phyloP scores from a whole-genome alignment of 2,888 invertebrate genomes.

The Aleiodes testaceus region DNA sequence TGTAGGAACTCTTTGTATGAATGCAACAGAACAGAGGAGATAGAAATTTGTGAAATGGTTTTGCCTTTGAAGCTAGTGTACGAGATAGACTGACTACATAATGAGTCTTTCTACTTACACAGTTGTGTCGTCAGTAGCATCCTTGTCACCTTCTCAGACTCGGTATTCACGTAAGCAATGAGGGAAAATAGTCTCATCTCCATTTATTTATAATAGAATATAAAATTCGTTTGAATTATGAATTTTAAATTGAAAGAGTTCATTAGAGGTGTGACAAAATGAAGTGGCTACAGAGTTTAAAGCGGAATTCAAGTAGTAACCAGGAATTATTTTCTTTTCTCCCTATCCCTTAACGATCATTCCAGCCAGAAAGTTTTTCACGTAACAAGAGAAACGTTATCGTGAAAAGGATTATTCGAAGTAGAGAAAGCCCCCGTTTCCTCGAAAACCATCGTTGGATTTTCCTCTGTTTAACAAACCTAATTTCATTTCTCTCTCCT shows the following conservation, averaged over 20 bases:
- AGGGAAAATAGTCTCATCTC: neutral
- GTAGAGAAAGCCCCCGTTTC: neutral
- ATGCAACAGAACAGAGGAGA: conserved; percentile 16
- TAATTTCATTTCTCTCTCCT: conserved; percentile 35
- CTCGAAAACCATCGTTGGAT: conserved; percentile 26
- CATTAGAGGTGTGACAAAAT: conserved; percentile 15
- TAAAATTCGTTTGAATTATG: neutral
- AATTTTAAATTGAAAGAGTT: conserved; percentile 11
- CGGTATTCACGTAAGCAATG: neutral
- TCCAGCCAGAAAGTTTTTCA: conserved; percentile 38
- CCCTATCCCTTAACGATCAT: conserved; percentile 28
- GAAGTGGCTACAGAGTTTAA: conserved; percentile 10
- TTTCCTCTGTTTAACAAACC: conserved; percentile 40
- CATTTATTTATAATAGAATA: neutral
- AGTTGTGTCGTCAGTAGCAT: conserved; percentile 13
- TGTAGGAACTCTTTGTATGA: neutral
- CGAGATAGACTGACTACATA: conserved; percentile 57
- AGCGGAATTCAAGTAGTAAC: conserved; percentile 15
- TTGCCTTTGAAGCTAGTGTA: conserved; percentile 55
- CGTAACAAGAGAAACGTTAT: conserved; percentile 31
- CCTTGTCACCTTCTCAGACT: conserved; percentile 1
- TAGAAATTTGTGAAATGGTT: conserved; percentile 17
- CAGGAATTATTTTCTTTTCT: conserved; percentile 27
- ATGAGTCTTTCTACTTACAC: conserved; percentile 61
- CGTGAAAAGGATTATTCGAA: conserved; percentile 34